Base-by-base conservation (phyloP, 2,113 vertebrate genomes). In the Numida meleagris region DNA sequence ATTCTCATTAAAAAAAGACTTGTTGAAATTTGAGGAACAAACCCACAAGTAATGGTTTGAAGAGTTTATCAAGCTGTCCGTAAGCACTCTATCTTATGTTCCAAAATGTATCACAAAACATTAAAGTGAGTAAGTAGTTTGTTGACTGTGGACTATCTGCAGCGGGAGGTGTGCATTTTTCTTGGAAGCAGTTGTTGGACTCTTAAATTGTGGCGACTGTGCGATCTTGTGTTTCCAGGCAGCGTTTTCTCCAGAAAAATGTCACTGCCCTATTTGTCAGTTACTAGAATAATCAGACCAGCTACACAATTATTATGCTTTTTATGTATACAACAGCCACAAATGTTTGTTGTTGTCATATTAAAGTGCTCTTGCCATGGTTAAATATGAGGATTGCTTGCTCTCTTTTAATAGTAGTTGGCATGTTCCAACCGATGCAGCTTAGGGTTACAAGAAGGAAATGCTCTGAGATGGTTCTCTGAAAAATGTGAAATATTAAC, bases 21-120 rank as follows among this genome's bases (percentile, higher is more conserved):
- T 51, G 23, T 73, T 55, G 72, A 57, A 83, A 66, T 83, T 38
- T 27, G 88, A 67, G 33, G 76, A 67, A 82, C 77, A 77, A 77
- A 5, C 17, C 24, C 10, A 21, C 5, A 62, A 43, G 16, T 13
- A 6, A 38, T 43, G 12, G 18, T 43, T 80, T 10, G 6, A 74
- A 34, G 33, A n/a, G 23, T 43, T 82, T 9, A 50, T 21, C 57
- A 33, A 59, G 42, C 12, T 75, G 24, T 53, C 25, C 63, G 15
- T 4, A 12, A 12, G 63, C 70, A 33, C 38, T 11, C 19, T 61
- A 6, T 27, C 24, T 71, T 51, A 16, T 3, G 7, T 68, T 91
- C 17, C 31, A 89, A 67, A 61, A 84, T 5, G 3, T 38, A 27
- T n/a, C 29, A 76, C 46, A 46, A 65, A 59, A 72, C 79, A 59